Evolutionary conservation across 2,797 vertebrate genomes (phyloP), one percentile per base, ranked within the genome.

Genomic region (Chanos chanos): DNA sequence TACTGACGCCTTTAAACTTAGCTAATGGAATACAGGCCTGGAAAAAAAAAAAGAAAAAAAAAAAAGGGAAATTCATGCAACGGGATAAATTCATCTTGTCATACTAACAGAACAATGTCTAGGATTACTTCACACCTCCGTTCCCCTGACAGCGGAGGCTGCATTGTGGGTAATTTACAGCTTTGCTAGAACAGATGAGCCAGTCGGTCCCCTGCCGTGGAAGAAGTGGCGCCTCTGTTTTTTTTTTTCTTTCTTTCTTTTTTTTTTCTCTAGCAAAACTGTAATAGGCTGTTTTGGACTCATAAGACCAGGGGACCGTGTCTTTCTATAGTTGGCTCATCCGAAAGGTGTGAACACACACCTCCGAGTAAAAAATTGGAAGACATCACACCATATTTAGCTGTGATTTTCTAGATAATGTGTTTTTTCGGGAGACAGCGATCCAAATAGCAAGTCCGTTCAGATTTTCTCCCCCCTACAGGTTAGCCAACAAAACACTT

Each of bases 121-220:
- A 77, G 66, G 67, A 77, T 78, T 81, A 83, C 77, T 88, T 89
- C 73, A 81, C 81, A 81, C 85, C 75, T 75, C 68, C 68, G 64
- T 51, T 70, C 73, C 70, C 56, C 62, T 78, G 54, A 64, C 76
- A 66, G 68, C 73, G 30, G 56, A 36, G n/a, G 40, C 44, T 47
- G 68, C 72, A 71, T 70, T 76, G 73, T 10, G 70, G 77, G 77
- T 86, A 75, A 87, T 88, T 88, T 87, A 78, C 84, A 88, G 85
- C 79, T 83, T 79, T 44, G 36, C 64, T 72, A 71, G 69, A 82
- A 73, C 84, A 87, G 83, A 88, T 86, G 84, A 83, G 82, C 73
- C 80, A 69, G 70, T 44, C 9, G 33, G 62, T 39, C 15, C 61
- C 58, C 47, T 27, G n/a, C 66, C 73, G 61, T 71, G 74, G 56